Base-by-base conservation (phyloP, 2,888 invertebrate species). In the Byasa hedistus region DNA sequence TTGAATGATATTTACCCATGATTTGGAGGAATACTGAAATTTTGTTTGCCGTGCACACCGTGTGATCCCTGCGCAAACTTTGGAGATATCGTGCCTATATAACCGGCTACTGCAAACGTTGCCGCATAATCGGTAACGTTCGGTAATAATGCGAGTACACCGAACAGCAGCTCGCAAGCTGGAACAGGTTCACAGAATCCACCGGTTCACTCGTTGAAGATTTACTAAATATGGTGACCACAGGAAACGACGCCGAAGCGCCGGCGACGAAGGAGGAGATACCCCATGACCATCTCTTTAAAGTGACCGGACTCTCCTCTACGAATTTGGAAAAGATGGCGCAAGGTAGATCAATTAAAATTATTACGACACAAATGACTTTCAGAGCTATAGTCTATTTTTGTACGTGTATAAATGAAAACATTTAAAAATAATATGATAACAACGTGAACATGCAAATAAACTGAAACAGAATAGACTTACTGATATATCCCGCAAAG, bases 241-340 rank as follows among this genome's bases (percentile, higher is more conserved):
- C 71, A 1, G 73, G 74, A 55, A 79, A 76, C 52, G 91, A 90
- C 51, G 79, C 79, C 0, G 83, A 82, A 64, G 77, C 78, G 0
- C 71, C 76, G 5, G 69, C 72, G 44, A 69, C 58, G 8, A 78
- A 76, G 63, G 89, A 87, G 64, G 89, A 86, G 70, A 89, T 91
- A 0, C 81, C 88, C 0, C 89, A 89, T 57, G 89, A 87, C 66
- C 90, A 91, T 63, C 77, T 91, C 1, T 91, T 82, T 69, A 87
- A 79, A 71, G 89, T 91, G 51, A 91, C 91, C 0, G 91, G 90
- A 23, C 72, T 91, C 57, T 89, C 91, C 0, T 81, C 89, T 0
- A 76, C 74, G 1, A 91, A 90, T 72, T 75, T 91, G 73, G 88
- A 90, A 72, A 90, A 90, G 70, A 71, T 90, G 72, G 85, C 83